phyloP scores from a whole-genome alignment of 1,140 invertebrate genomes.

The Lamellibrachia luymesi region DNA sequence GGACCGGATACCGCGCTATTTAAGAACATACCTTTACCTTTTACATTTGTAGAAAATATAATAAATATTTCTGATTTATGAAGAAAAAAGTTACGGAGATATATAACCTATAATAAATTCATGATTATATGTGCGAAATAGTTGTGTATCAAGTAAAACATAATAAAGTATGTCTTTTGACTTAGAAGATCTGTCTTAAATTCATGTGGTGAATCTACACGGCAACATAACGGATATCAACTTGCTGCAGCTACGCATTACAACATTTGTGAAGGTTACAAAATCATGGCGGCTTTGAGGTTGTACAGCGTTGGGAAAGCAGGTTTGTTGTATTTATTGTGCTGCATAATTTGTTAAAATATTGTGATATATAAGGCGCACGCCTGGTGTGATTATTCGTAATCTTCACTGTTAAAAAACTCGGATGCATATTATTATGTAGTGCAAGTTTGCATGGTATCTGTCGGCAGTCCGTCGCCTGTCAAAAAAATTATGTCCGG shows the following conservation, averaged over 20 bases:
- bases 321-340: not conserved
- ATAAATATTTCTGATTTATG: too few species aligned
- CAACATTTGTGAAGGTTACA: not conserved
- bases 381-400: not conserved
- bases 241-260: not conserved
- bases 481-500: not conserved
- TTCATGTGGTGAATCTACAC: not conserved
- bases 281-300: constrained; percentile 1
- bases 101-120: too few species aligned
- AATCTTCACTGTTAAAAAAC: not conserved
- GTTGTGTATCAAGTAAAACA: too few species aligned
- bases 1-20: too few species aligned
- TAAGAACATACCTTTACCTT: too few species aligned
- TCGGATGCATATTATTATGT: not conserved
- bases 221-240: not conserved
- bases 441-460: not conserved
- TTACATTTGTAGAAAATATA: too few species aligned
- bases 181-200: too few species aligned
- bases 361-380: not conserved
- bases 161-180: too few species aligned
- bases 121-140: too few species aligned
- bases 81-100: too few species aligned
- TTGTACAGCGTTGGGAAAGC: constrained; percentile 3
- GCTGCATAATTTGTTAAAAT: not conserved
- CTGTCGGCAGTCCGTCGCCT: not conserved